These are phyloP conservation scores for Drosophila suzukii DNA, from an alignment of 1,140 invertebrate genomes.

Conservation along the genomic window DNA sequence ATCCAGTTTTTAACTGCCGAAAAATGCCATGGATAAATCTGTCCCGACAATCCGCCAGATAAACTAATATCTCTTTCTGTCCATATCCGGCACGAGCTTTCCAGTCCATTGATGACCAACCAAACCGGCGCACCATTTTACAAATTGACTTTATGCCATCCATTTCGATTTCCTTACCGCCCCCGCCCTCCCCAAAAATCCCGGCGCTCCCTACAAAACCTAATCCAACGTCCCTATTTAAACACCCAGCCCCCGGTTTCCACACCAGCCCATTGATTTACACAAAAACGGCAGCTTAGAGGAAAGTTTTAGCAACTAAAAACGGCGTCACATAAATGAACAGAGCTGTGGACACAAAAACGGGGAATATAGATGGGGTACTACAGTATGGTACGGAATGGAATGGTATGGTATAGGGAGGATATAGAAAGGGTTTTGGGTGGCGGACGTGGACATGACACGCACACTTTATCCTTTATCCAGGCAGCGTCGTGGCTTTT, in stretches of 20 bases:
- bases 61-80: constrained; percentile 56
- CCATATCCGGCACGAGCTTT: constrained; percentile 52
- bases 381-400: neutral
- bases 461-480: constrained; percentile 74
- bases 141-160: constrained; percentile 61
- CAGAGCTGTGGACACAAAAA: constrained; percentile 21
- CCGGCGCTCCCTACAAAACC: neutral
- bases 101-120: constrained; percentile 71
- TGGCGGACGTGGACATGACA: constrained; percentile 52
- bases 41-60: constrained; percentile 41
- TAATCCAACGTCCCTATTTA: constrained; percentile 24
- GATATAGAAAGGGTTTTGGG: neutral
- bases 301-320: constrained; percentile 70
- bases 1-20: constrained; percentile 24
- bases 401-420: neutral
- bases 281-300: constrained; percentile 51
- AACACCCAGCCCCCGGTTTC: constrained; percentile 1
- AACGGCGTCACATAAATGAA: constrained; percentile 70
- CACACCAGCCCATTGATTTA: constrained; percentile 32
- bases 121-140: constrained; percentile 49
- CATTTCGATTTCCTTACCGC: constrained; percentile 38
- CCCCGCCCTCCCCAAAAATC: neutral
- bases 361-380: neutral
- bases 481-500: constrained; percentile 45
- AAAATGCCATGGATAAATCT: constrained; percentile 41